phyloP scores from a whole-genome alignment of 2,113 vertebrate genomes.

The Catharus fuscescens region DNA sequence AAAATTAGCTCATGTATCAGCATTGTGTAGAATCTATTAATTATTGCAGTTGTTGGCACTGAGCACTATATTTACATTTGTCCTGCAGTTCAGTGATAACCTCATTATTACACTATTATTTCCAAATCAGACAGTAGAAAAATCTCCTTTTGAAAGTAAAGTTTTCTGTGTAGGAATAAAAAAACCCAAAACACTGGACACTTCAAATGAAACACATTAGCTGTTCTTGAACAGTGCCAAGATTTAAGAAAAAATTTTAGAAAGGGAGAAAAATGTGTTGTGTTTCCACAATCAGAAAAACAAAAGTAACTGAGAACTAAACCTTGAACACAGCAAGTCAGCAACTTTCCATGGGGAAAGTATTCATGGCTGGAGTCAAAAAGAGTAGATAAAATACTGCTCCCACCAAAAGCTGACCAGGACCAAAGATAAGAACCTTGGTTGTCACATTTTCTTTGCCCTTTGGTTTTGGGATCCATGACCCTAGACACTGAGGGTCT shows the following conservation, averaged over 20 bases:
- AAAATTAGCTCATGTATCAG: neutral
- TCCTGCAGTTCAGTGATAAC: neutral
- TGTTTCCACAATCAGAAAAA: neutral
- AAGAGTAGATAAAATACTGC: neutral
- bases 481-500: neutral
- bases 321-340: neutral
- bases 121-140: neutral
- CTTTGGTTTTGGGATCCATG: neutral
- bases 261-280: too few relatives aligned
- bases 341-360: neutral
- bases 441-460: neutral
- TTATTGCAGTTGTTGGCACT: neutral
- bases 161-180: neutral
- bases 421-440: neutral
- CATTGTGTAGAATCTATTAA: neutral
- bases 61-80: neutral
- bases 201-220: neutral
- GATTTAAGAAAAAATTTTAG: neutral
- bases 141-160: neutral
- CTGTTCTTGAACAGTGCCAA: neutral
- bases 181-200: neutral
- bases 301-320: neutral
- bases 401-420: neutral
- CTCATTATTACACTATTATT: neutral
- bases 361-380: neutral